A percentile compares a stretch with the other conserved stretches of the same genome.
These are phyloP conservation scores for Lamellibrachia satsuma DNA, from an alignment of 2,888 invertebrate genomes.

Conservation along the genomic window DNA sequence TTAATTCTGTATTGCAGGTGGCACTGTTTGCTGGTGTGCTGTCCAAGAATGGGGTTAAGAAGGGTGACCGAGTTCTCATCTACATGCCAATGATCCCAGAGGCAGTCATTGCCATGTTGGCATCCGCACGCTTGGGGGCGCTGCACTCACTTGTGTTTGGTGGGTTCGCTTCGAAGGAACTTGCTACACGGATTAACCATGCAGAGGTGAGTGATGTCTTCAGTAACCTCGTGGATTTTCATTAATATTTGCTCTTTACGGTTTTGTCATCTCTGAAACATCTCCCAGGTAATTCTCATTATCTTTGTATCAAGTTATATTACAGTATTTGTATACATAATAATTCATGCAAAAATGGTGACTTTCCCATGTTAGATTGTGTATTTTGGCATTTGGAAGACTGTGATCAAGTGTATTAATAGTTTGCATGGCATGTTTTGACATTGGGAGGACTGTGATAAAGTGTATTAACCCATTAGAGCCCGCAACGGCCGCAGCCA, in stretches of 20 bases:
- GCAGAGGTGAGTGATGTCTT: slow-evolving; percentile 54
- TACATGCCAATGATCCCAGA: slow-evolving; percentile 96
- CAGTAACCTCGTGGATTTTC: neutral
- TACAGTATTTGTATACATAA: too few relatives aligned
- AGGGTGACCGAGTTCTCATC: slow-evolving; percentile 87
- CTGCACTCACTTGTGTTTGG: slow-evolving; percentile 96
- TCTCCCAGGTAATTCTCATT: too few relatives aligned
- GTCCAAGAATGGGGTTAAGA: slow-evolving; percentile 78
- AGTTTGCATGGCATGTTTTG: too few relatives aligned
- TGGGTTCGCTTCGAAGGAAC: slow-evolving; percentile 87
- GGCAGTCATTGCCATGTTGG: slow-evolving; percentile 87
- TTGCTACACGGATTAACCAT: slow-evolving; percentile 86
- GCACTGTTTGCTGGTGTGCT: slow-evolving; percentile 83
- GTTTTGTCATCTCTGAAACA: too few relatives aligned
- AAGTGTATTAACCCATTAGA: too few relatives aligned
- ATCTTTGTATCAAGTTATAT: too few relatives aligned
- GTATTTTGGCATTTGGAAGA: too few relatives aligned
- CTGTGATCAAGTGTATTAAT: neutral
- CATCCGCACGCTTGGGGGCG: slow-evolving; percentile 86
- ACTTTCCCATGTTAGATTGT: too few relatives aligned
- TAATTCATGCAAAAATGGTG: too few relatives aligned
- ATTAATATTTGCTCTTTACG: too few relatives aligned
- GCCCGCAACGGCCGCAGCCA: too few relatives aligned
- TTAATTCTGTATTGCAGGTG: slow-evolving; percentile 68
- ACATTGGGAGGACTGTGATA: too few relatives aligned